Evolutionary conservation across 2,113 vertebrate species (phyloP).

Genomic region (Lepidothrix coronata): DNA sequence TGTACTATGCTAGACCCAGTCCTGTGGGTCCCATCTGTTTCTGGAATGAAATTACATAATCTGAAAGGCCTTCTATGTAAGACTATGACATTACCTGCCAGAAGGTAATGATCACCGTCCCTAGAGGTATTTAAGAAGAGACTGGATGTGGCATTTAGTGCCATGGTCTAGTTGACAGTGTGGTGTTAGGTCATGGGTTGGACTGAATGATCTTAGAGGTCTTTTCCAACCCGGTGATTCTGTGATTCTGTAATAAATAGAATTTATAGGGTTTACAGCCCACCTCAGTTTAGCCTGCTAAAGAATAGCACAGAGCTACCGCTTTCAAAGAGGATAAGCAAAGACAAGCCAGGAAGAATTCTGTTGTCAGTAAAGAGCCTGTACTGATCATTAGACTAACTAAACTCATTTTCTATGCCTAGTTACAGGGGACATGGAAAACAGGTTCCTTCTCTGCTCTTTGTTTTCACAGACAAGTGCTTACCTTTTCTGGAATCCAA

Average conservation of each 20-base stretch:
- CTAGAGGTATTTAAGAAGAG: no score
- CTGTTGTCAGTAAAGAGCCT: not conserved
- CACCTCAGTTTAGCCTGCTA: not conserved
- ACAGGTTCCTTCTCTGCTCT: not conserved
- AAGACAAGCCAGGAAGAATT: not conserved
- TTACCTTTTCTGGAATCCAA: not conserved
- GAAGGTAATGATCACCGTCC: not conserved
- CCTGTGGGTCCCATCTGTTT: not conserved
- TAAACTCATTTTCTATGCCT: not conserved
- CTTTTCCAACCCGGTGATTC: no score
- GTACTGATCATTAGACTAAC: not conserved
- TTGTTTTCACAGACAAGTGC: not conserved
- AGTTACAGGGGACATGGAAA: not conserved
- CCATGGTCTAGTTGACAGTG: no score
- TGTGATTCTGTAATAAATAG: not conserved
- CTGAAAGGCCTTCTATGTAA: not conserved
- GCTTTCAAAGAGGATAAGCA: not conserved
- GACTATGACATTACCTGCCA: not conserved
- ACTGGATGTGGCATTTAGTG: no score
- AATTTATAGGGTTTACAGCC: not conserved
- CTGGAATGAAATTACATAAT: slow-evolving; percentile 4
- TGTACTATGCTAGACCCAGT: not conserved
- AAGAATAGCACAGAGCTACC: not conserved
- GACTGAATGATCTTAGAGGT: no score
- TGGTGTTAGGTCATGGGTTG: no score